These are phyloP conservation scores for Phrynosoma platyrhinos DNA, from an alignment of 2,113 vertebrate species.

Conservation along the genomic window DNA sequence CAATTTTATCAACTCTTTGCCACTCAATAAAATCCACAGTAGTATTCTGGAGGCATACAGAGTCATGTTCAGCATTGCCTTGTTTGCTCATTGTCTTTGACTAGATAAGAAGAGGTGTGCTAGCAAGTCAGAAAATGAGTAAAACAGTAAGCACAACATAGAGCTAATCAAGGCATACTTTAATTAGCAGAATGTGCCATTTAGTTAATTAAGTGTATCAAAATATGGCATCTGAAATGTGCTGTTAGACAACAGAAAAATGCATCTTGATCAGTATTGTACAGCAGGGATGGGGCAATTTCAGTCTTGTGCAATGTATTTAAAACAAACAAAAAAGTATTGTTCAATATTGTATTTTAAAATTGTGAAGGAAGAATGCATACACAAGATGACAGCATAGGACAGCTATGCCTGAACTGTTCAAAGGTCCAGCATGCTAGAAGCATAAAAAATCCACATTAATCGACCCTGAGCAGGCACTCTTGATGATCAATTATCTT, in stretches of 20 bases:
- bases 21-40: slow-evolving; percentile 32
- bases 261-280: slow-evolving; percentile 42
- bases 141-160: slow-evolving; percentile 5
- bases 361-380: neutral
- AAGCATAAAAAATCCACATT: neutral
- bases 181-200: slow-evolving; percentile 45
- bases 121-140: slow-evolving; percentile 35
- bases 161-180: slow-evolving; percentile 45
- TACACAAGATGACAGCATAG: neutral
- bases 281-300: neutral
- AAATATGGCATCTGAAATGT: slow-evolving; percentile 49
- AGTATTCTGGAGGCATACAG: slow-evolving; percentile 49
- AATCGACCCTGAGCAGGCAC: neutral
- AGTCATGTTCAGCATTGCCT: slow-evolving; percentile 39
- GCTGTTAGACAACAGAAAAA: slow-evolving; percentile 57
- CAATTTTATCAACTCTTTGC: slow-evolving; percentile 59
- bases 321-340: neutral
- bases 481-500: neutral
- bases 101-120: slow-evolving; percentile 38
- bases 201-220: slow-evolving; percentile 59
- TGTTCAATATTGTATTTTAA: neutral
- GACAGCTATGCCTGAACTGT: neutral
- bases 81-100: slow-evolving; percentile 45
- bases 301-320: neutral
- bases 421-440: neutral